Conservation (phyloP, 1,140 invertebrate genomes). For the Cataglyphis hispanica region DNA sequence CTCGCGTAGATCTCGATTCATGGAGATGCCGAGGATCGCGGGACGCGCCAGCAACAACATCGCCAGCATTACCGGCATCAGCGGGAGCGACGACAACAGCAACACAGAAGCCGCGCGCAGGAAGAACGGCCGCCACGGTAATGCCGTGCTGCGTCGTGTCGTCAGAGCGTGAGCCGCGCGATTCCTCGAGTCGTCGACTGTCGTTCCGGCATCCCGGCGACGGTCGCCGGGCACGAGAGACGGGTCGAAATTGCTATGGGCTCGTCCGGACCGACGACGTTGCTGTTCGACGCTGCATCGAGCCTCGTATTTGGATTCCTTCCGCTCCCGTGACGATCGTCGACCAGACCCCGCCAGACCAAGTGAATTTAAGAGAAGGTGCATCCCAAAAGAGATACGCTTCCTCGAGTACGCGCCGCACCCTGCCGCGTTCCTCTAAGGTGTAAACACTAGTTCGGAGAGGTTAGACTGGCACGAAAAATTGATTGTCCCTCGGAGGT, state of each 20-base stretch:
- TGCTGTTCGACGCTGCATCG: conserved; percentile 48
- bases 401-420: conserved; percentile 34
- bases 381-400: conserved; percentile 15
- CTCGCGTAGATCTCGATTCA: conserved; percentile 27
- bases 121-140: conserved; percentile 57
- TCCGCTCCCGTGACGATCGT: conserved; percentile 63
- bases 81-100: not conserved
- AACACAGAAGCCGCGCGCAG: not conserved
- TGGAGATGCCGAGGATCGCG: conserved; percentile 54
- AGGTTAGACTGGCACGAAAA: conserved; percentile 73
- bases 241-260: conserved; percentile 70
- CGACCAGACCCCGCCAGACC: conserved; percentile 44
- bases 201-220: conserved; percentile 50
- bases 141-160: conserved; percentile 67
- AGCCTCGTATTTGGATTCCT: conserved; percentile 15
- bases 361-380: conserved; percentile 32
- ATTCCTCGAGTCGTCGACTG: conserved; percentile 61
- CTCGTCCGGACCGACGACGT: conserved; percentile 66
- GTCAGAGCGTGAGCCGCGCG: conserved; percentile 66
- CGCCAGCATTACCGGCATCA: not conserved
- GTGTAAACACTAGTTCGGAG: conserved; percentile 13
- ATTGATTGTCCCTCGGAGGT: conserved; percentile 67
- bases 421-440: conserved; percentile 20
- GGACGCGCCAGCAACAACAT: not conserved
- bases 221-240: conserved; percentile 59